Evolutionary conservation across 2,113 vertebrate species (phyloP).

Genomic region (Delphinapterus leucas): DNA sequence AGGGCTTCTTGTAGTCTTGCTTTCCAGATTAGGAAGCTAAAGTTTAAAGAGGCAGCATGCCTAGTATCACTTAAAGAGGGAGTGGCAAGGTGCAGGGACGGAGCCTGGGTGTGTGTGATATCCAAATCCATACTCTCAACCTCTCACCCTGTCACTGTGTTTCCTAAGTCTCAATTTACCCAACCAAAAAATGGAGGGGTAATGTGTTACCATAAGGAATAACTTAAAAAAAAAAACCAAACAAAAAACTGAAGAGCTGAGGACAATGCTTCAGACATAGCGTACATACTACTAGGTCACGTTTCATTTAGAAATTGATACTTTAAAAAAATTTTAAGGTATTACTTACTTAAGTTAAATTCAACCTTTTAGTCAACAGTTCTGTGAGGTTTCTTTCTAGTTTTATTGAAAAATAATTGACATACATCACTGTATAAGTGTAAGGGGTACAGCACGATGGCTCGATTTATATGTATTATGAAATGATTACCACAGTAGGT

Average conservation of each 20-base stretch:
- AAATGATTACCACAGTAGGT: background rate
- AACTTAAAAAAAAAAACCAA: background rate
- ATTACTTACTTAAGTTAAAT: background rate
- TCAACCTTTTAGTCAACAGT: background rate
- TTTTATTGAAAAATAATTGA: background rate
- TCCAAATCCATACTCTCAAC: background rate
- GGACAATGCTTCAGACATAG: background rate
- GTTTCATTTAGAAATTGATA: background rate
- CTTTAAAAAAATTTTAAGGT: background rate
- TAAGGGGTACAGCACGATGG: background rate
- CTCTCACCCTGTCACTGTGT: background rate
- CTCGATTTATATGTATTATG: background rate
- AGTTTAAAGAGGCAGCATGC: background rate
- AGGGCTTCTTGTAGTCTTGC: background rate
- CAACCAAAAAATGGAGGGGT: background rate
- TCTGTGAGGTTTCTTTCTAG: background rate
- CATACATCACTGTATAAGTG: no score
- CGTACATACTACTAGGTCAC: background rate
- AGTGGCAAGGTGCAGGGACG: no score
- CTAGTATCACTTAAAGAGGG: background rate
- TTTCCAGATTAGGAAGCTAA: background rate
- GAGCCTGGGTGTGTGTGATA: background rate
- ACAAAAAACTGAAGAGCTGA: background rate
- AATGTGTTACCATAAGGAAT: background rate
- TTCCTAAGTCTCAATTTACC: background rate